phyloP scores from a whole-genome alignment of 2,113 vertebrate species.

The Pygathrix nemaeus region DNA sequence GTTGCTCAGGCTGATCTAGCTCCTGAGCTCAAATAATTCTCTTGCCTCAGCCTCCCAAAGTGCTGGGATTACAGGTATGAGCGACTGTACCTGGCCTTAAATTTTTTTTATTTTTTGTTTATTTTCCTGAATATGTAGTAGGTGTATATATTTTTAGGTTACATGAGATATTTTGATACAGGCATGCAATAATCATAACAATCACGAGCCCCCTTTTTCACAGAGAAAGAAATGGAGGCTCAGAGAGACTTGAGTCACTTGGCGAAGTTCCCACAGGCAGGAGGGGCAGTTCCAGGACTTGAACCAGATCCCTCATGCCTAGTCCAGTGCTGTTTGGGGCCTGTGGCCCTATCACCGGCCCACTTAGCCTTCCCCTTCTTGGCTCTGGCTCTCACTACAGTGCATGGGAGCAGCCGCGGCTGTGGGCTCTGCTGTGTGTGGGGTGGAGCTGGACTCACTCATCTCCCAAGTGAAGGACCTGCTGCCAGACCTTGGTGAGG shows the following conservation, averaged over 20 bases:
- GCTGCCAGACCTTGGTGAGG: slow-evolving; percentile 94
- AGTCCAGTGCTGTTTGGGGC: neutral
- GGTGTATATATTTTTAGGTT: too few species aligned
- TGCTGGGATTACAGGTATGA: too few species aligned
- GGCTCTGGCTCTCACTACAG: slow-evolving; percentile 12
- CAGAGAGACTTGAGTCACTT: neutral
- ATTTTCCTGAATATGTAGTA: too few species aligned
- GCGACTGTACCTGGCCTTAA: too few species aligned
- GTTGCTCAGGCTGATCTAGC: neutral
- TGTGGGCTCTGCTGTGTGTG: slow-evolving; percentile 57
- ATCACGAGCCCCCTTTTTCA: neutral
- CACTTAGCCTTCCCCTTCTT: neutral
- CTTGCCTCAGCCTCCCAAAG: too few species aligned
- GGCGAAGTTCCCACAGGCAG: neutral
- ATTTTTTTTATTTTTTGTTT: too few species aligned
- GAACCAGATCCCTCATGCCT: neutral
- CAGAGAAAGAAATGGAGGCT: neutral
- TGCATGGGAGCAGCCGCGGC: slow-evolving; percentile 70
- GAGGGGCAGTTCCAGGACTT: neutral
- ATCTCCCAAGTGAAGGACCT: slow-evolving; percentile 94
- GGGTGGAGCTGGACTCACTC: slow-evolving; percentile 93
- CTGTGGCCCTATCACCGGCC: neutral
- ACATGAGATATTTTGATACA: too few species aligned
- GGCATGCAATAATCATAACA: too few species aligned
- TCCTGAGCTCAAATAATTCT: neutral